Conservation (phyloP, 2,113 vertebrate genomes). For the Lathamus discolor region DNA sequence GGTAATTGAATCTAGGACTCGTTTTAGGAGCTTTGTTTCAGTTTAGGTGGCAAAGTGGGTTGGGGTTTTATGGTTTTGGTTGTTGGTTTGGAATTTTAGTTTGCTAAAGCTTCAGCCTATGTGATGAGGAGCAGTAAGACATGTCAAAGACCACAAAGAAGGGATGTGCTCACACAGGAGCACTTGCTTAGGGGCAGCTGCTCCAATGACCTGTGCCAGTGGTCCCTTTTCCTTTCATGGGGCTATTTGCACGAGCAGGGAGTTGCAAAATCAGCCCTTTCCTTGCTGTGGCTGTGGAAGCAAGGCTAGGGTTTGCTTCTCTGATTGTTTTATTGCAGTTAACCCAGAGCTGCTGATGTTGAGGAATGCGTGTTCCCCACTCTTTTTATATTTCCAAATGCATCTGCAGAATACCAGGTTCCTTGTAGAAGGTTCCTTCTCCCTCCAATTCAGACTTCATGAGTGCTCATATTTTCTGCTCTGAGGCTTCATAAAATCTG, state of each 20-base stretch:
- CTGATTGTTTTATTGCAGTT: not conserved
- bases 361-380: not conserved
- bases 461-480: not conserved
- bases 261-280: not conserved
- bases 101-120: not conserved
- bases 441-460: not conserved
- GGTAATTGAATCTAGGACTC: not conserved
- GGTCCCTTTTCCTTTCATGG: not conserved
- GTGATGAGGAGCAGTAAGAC: not conserved
- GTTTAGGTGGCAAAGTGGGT: not conserved
- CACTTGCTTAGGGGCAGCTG: not conserved
- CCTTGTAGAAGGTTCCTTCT: not conserved
- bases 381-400: not conserved
- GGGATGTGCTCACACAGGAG: rapidly evolving
- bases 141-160: not conserved
- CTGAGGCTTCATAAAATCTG: not conserved
- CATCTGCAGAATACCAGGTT: not conserved
- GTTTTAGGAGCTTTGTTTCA: not conserved
- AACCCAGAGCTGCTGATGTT: not conserved
- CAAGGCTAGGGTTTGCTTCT: not conserved
- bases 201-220: not conserved
- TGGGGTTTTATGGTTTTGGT: not conserved
- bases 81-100: not conserved
- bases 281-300: not conserved
- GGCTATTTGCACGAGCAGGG: not conserved